A percentile compares a stretch with the other conserved stretches of the same genome.
Conservation (phyloP, 2,888 invertebrate genomes). For the Drosophila dives region DNA sequence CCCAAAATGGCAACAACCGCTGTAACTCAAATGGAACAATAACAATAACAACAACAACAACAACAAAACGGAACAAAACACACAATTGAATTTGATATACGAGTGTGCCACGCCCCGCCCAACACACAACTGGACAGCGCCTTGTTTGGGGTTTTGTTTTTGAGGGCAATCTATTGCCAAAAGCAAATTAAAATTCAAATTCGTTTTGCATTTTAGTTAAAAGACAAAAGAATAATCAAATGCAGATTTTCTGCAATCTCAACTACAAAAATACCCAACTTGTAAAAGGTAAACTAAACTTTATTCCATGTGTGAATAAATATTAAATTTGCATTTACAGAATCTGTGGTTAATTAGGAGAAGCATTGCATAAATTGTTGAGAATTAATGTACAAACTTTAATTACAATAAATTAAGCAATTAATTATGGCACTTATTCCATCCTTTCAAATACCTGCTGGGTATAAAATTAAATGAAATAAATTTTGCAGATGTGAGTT, state of each 20-base stretch:
- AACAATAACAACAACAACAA: conserved; percentile 10
- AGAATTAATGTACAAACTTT: not conserved
- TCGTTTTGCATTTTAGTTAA: conserved; percentile 52
- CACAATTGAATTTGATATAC: conserved; percentile 68
- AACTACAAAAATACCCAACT: not conserved
- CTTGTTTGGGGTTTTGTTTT: conserved; percentile 30
- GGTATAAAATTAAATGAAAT: conserved; percentile 67
- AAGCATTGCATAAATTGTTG: not conserved
- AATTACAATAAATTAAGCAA: not conserved
- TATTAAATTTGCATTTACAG: not conserved
- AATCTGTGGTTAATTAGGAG: not conserved
- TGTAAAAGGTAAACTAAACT: not conserved
- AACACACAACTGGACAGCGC: conserved; percentile 37
- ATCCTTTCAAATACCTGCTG: not conserved
- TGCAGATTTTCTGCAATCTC: not conserved
- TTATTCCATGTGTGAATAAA: not conserved
- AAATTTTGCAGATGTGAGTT: conserved; percentile 61
- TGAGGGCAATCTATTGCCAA: conserved; percentile 47
- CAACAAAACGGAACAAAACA: conserved; percentile 16
- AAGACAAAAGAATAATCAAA: conserved; percentile 17
- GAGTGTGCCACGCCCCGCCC: conserved; percentile 47
- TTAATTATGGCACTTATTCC: not conserved
- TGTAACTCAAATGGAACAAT: conserved; percentile 49
- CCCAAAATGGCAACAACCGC: conserved; percentile 37
- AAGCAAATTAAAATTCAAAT: conserved; percentile 74